Base-by-base conservation (phyloP, 2,797 vertebrate genomes). In the Cynopterus sphinx region DNA sequence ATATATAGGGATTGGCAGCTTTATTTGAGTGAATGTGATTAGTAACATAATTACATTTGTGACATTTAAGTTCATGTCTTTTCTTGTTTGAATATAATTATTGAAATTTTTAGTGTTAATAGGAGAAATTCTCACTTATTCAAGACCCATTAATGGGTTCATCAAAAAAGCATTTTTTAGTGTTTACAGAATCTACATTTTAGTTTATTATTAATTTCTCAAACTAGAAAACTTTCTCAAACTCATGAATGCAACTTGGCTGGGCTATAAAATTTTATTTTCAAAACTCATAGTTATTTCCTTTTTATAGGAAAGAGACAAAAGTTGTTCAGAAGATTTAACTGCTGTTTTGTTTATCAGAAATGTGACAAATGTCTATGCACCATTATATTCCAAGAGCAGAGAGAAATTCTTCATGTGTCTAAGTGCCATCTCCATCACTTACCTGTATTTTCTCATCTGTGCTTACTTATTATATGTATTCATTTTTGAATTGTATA, bases 71-170 rank as follows among this genome's bases (percentile, higher is more conserved):
- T 53, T 95, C 17, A 53, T 68, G 12, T 65, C 36, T 91, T 89
- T 93, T 87, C 53, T 89, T 92, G 19, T 75, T 57, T 85, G 55
- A 85, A 73, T 90, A 61, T 9, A 75, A 87, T 82, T 49, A 36
- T 31, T 78, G 26, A 71, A 67, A 65, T 55, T 83, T 97, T 70
- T 79, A 26, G 22, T 67, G 17, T 90, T 73, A 28, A 46, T 16
- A 21, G 51, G 43, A 88, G 77, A 94, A 82, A 65, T 85, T 68
- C 19, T 91, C 33, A 70, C 17, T 17, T 85, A 26, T 33, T 85
- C 9, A 73, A 28, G 70, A 78, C 24, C 67, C 28, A 31, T 6
- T 33, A 67, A 59, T 6, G 17, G 21, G 86, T 16, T 49, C 22
- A 33, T 19, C n/a, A 5, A 28, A 83, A 91, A 87, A 41, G 0